Conservation (phyloP, 2,888 invertebrate genomes). For the Andrena praecox region DNA sequence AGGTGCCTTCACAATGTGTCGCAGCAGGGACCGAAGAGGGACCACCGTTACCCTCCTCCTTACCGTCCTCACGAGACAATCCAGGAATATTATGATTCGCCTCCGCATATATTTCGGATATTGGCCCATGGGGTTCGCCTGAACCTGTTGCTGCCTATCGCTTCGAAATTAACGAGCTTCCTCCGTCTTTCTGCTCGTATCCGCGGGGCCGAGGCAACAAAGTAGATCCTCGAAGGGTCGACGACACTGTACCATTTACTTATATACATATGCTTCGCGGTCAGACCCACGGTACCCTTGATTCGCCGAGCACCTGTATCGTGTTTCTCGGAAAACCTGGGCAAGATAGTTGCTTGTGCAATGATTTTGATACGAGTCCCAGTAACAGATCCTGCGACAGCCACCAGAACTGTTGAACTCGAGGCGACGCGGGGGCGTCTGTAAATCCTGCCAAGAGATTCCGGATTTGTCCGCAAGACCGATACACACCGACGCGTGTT, state of each 20-base stretch:
- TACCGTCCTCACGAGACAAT: neutral
- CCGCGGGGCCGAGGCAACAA: no score
- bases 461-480: constrained; percentile 14
- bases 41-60: neutral
- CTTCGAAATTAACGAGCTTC: no score
- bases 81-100: neutral
- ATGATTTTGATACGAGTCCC: neutral
- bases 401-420: neutral
- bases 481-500: constrained; percentile 23
- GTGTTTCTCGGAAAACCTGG: neutral
- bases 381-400: neutral
- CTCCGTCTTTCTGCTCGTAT: no score
- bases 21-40: neutral
- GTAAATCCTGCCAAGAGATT: constrained; percentile 25
- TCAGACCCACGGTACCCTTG: no score
- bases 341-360: neutral
- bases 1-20: constrained; percentile 4
- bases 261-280: no score
- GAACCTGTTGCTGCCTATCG: no score
- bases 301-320: no score
- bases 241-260: no score
- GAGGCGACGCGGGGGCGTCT: constrained; percentile 8
- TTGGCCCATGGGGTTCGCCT: neutral
- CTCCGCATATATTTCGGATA: neutral
- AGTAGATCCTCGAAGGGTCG: no score